Evolutionary conservation across 1,140 invertebrate species (phyloP), one percentile per base, ranked within the genome.

Genomic region (Gonioctena quinquepunctata): DNA sequence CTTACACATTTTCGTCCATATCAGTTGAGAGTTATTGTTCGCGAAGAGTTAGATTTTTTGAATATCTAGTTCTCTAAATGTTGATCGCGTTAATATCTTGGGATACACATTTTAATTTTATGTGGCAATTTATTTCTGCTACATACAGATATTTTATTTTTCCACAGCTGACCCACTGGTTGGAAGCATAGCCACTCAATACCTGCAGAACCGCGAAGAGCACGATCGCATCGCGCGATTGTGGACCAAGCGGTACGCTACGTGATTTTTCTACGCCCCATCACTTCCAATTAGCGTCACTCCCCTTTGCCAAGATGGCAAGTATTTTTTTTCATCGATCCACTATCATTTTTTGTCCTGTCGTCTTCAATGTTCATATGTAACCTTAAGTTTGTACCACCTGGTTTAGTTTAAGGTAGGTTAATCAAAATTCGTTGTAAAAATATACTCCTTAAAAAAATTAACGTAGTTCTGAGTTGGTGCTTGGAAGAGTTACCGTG

Each of bases 221-320:
- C 97, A 99, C 81, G 97, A 99, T 87, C 92, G 96, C 82, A 97
- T 97, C 84, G 97, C 97, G 72, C 90, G 96, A 82, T 90, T 97
- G 74, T 99, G 97, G 97, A 99, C 97, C 77, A 98, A 98, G 85
- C 90, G 96, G 79, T 99, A 97, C 84, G 95, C 96, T 66, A 96
- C 95, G 88, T 96, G 93, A 95, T 89, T 82, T 72, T 57, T 42
- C 70, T 49, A 57, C 27, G 33, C 21, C 54, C 33, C 42, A 4
- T 33, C 33, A 63, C 71, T 74, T 71, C 69, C 72, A 56, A 71
- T 75, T 23, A 68, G 71, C 71, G 75, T 61, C 61, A 69, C 74
- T 69, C 76, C 73, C 73, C 75, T 73, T 76, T 78, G 77, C 79
- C 76, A 62, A 23, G 27, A 66, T 66, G 63, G 63, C 63, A 66